Base-by-base conservation (phyloP, 1,140 invertebrate genomes). In the Drosophila pseudoobscura region DNA sequence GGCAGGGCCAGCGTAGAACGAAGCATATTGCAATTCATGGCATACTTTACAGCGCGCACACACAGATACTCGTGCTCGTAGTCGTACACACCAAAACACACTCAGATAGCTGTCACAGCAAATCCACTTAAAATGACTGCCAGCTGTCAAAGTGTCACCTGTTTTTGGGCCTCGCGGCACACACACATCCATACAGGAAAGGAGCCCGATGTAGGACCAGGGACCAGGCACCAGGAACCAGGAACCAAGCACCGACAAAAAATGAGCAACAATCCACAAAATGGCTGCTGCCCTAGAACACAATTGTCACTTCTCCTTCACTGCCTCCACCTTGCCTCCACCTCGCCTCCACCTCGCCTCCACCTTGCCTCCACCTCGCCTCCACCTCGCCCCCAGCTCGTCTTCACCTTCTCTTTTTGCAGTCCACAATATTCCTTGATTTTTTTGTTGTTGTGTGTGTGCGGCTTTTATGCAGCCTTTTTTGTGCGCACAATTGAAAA, bases 121-220 rank as follows among this genome's bases (percentile, higher is more conserved):
- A 88, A 87, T 87, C 82, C 83, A 87, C 83, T 82, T 72, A 62
- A 80, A 82, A 72, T 78, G 82, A 68, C 83, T 87, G 51, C 69
- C 74, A 78, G 51, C 51, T 73, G 82, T 82, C 80, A 75, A 58
- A 65, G 54, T 87, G 82, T 84, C 82, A 87, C 82, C 82, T 88
- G 83, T 74, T 39, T 39, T 61, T 55, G 59, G 39, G 60, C 52
- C 69, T 45, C 53, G 41, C 26, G 39, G 47, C 11, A 13, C 9
- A 43, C 50, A n/a, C 44, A 8, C 52, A 17, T 17, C 17, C 17
- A 17, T 17, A 49, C 43, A 39, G 22, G 45, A 26, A 41, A 65
- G 35, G 4, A 4, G 13, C 3, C 11, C 17, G 17, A 17, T 17
- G 17, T 17, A 1, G 11, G 1, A 13, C 3, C 35, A 13, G 8